These are phyloP conservation scores for Monopis laevigella DNA, from an alignment of 2,888 invertebrate species.

Conservation along the genomic window DNA sequence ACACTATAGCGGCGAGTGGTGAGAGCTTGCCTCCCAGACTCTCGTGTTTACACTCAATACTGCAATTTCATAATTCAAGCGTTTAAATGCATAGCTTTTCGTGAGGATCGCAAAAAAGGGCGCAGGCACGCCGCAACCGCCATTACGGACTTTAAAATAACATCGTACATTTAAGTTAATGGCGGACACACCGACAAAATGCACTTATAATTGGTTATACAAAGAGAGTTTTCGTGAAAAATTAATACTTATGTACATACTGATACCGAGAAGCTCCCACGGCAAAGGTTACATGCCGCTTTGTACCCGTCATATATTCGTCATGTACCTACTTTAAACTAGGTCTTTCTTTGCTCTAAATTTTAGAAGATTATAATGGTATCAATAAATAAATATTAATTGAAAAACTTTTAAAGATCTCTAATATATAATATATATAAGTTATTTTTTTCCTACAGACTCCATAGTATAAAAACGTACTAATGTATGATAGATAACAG, in stretches of 20 bases:
- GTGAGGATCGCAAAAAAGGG: constrained; percentile 53
- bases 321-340: too few species aligned
- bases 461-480: too few species aligned
- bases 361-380: too few species aligned
- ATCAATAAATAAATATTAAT: too few species aligned
- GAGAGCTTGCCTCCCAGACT: constrained; percentile 25
- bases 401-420: too few species aligned
- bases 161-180: constrained; percentile 67
- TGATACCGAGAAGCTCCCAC: constrained; percentile 7
- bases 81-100: constrained; percentile 67
- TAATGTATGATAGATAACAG: too few species aligned
- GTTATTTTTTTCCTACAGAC: too few species aligned
- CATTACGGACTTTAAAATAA: constrained; percentile 65
- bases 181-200: constrained; percentile 64
- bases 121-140: constrained; percentile 48
- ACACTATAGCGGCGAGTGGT: too few species aligned
- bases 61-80: constrained; percentile 66
- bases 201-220: constrained; percentile 63
- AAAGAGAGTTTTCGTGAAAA: constrained; percentile 61
- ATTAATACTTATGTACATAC: constrained; percentile 27
- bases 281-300: not conserved
- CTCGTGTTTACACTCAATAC: constrained; percentile 58
- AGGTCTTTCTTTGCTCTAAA: too few species aligned
- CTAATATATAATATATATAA: too few species aligned
- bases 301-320: not conserved